These are phyloP conservation scores for Drosophila tripunctata DNA, from an alignment of 2,888 invertebrate species.

Conservation along the genomic window DNA sequence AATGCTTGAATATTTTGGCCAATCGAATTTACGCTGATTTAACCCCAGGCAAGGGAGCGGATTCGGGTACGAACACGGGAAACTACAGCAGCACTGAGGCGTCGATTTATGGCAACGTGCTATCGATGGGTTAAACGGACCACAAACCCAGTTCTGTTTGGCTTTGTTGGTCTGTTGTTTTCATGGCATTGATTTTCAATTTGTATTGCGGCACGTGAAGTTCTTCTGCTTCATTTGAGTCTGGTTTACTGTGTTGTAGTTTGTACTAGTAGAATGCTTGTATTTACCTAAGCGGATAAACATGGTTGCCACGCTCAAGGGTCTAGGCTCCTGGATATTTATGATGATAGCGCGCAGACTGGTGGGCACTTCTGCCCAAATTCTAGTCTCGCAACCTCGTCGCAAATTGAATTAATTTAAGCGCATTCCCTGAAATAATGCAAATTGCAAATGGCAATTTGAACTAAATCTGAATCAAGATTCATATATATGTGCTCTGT, in stretches of 20 bases:
- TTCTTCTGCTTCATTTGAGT: constrained; percentile 69
- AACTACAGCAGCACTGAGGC: constrained; percentile 29
- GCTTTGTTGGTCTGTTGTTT: constrained; percentile 17
- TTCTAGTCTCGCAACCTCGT: background rate
- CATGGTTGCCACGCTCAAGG: constrained; percentile 25
- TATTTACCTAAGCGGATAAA: constrained; percentile 67
- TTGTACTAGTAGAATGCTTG: constrained; percentile 20
- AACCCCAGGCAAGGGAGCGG: background rate
- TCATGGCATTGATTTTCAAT: constrained; percentile 71
- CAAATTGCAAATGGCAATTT: constrained; percentile 7
- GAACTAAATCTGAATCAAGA: constrained; percentile 10
- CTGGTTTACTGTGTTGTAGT: constrained; percentile 11
- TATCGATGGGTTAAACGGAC: constrained; percentile 56
- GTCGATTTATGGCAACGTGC: constrained; percentile 48
- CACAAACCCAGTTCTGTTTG: background rate
- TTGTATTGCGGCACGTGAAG: constrained; percentile 73
- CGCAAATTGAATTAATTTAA: constrained; percentile 64
- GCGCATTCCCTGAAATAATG: constrained; percentile 20
- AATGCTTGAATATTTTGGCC: constrained; percentile 24
- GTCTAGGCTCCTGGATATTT: constrained; percentile 29
- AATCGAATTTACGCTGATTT: constrained; percentile 45
- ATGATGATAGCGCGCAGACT: constrained; percentile 39
- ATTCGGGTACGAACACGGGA: constrained; percentile 11
- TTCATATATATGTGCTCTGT: background rate
- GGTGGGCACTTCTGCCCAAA: background rate